phyloP scores from a whole-genome alignment of 2,113 vertebrate genomes.

The Gila orcuttii region DNA sequence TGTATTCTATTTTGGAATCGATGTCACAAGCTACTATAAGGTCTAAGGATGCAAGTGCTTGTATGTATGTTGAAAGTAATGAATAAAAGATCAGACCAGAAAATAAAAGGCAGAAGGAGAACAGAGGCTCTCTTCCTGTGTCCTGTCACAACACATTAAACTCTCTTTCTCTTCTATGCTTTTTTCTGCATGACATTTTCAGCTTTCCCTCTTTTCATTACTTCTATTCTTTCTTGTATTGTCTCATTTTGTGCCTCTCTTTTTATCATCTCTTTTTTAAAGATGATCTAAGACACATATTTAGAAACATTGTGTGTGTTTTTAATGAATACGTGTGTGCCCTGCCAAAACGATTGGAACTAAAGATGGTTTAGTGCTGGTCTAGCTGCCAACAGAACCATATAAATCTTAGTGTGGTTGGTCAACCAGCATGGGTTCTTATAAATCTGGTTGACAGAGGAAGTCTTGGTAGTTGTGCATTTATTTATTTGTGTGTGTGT shows the following conservation, averaged over 20 bases:
- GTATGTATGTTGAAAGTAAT: constrained; percentile 6
- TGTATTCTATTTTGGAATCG: not conserved
- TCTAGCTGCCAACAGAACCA: not conserved
- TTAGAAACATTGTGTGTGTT: not conserved
- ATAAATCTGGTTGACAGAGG: not conserved
- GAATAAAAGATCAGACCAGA: constrained; percentile 43
- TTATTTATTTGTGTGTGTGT: not conserved
- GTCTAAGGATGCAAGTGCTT: not conserved
- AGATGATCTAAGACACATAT: not conserved
- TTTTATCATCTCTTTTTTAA: not conserved
- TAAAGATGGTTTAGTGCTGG: not conserved
- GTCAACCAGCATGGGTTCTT: not conserved
- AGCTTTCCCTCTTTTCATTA: not conserved
- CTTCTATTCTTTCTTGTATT: not conserved
- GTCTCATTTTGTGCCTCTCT: not conserved
- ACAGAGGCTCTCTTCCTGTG: constrained; percentile 44
- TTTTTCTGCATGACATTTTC: not conserved
- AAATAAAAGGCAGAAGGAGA: constrained; percentile 28
- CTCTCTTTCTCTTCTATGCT: not conserved
- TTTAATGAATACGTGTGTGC: not conserved
- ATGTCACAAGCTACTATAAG: not conserved
- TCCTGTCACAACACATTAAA: constrained; percentile 24
- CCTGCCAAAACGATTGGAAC: not conserved
- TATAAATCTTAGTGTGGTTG: not conserved
- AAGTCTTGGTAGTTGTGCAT: not conserved